Percentiles rank a stretch among this genome's conserved stretches.
Evolutionary conservation across 2,113 vertebrate genomes (phyloP).

Genomic region (Protomyctophum bolini): DNA sequence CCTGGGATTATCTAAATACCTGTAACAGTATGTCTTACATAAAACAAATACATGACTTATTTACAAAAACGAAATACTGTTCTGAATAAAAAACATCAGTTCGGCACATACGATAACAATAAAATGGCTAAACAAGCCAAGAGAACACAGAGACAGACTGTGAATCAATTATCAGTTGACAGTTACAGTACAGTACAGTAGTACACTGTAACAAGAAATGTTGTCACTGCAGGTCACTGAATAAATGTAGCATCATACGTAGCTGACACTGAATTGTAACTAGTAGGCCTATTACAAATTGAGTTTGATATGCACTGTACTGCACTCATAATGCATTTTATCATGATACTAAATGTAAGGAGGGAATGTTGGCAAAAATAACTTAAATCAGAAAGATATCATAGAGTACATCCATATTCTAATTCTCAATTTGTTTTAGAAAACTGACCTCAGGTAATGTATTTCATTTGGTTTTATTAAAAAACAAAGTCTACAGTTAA

Average conservation of each 20-base stretch:
- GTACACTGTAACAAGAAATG: not conserved
- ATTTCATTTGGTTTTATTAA: too few relatives aligned
- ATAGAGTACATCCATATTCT: not conserved
- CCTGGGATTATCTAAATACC: slow-evolving; percentile 26
- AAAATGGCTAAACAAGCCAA: not conserved
- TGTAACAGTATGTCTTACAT: slow-evolving; percentile 39
- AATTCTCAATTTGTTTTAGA: too few relatives aligned
- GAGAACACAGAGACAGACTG: not conserved
- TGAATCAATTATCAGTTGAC: not conserved
- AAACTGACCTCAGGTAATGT: too few relatives aligned
- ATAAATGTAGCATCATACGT: too few relatives aligned
- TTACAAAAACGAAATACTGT: slow-evolving; percentile 71
- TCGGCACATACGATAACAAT: not conserved
- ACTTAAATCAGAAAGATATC: not conserved
- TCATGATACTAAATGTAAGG: not conserved
- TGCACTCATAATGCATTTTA: not conserved
- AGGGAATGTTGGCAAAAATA: not conserved
- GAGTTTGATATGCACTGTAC: not conserved
- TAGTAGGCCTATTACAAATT: not conserved
- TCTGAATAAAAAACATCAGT: slow-evolving; percentile 22
- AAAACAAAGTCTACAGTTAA: too few relatives aligned
- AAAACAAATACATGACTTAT: slow-evolving; percentile 62
- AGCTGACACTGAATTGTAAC: too few relatives aligned
- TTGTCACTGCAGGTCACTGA: too few relatives aligned
- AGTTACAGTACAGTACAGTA: not conserved